phyloP scores from a whole-genome alignment of 2,113 vertebrate species.

The Ptilorrhoa leucosticta region DNA sequence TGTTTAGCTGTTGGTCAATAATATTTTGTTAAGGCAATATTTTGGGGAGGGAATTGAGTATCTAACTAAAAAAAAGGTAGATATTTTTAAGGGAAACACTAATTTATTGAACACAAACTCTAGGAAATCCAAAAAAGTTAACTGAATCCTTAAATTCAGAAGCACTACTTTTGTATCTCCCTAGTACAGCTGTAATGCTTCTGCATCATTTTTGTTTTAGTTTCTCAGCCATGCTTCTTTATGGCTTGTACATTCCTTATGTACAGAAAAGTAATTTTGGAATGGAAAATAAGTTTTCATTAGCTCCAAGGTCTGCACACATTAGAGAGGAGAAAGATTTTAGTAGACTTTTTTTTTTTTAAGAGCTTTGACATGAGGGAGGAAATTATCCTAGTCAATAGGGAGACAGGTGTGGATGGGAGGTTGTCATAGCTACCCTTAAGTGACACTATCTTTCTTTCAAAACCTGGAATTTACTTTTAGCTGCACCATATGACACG shows the following conservation, averaged over 20 bases:
- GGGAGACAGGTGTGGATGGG: not conserved
- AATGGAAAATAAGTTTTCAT: not conserved
- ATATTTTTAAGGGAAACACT: not conserved
- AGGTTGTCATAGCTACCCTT: not conserved
- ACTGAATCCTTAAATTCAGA: not conserved
- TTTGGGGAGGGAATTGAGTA: not conserved
- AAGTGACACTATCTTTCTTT: not conserved
- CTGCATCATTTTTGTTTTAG: not conserved
- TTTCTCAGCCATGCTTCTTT: not conserved
- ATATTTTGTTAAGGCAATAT: not conserved
- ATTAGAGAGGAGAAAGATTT: not conserved
- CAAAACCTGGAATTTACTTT: not conserved
- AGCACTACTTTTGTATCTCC: not conserved
- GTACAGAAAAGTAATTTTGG: not conserved
- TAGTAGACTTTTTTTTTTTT: not conserved
- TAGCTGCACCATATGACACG: not conserved
- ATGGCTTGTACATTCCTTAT: not conserved
- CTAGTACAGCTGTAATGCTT: not conserved
- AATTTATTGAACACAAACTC: not conserved
- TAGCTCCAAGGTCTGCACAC: not conserved
- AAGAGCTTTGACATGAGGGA: not conserved
- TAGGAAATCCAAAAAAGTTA: not conserved
- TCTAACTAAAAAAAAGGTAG: not conserved
- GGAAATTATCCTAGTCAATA: not conserved
- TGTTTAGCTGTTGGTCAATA: not conserved